These are phyloP conservation scores for Ammospiza caudacuta DNA, from an alignment of 2,113 vertebrate genomes.

Conservation along the genomic window DNA sequence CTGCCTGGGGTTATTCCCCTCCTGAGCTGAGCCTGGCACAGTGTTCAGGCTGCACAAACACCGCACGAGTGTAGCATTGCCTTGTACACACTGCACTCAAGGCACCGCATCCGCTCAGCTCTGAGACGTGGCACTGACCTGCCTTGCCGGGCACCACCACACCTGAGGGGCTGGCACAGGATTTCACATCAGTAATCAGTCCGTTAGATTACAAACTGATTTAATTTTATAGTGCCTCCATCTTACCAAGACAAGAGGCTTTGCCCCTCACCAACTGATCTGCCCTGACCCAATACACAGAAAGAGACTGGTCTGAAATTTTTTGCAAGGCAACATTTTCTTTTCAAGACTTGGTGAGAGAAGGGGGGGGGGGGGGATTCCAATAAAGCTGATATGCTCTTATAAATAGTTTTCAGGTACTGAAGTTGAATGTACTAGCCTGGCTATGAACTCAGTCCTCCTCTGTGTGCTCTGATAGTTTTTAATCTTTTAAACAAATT, in stretches of 20 bases:
- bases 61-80: accelerated
- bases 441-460: not conserved
- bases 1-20: not conserved
- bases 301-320: not conserved
- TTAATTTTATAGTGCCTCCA: not conserved
- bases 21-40: not conserved
- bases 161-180: not conserved
- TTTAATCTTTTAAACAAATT: not conserved
- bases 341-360: not conserved
- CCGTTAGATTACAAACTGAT: not conserved
- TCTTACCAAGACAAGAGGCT: not conserved
- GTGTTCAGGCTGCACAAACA: not conserved
- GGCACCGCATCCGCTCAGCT: accelerated
- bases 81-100: not conserved
- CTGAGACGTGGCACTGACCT: not conserved
- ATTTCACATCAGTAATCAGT: not conserved
- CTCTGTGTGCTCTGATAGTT: not conserved
- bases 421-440: not conserved
- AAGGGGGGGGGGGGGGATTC: not conserved
- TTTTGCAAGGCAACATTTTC: not conserved
- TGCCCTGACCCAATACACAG: accelerated
- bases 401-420: not conserved
- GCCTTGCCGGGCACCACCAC: accelerated
- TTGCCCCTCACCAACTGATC: not conserved
- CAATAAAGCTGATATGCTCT: not conserved